Conservation (phyloP, 37 sponge, comb jelly and placozoan genomes). For the Spongilla lacustris region DNA sequence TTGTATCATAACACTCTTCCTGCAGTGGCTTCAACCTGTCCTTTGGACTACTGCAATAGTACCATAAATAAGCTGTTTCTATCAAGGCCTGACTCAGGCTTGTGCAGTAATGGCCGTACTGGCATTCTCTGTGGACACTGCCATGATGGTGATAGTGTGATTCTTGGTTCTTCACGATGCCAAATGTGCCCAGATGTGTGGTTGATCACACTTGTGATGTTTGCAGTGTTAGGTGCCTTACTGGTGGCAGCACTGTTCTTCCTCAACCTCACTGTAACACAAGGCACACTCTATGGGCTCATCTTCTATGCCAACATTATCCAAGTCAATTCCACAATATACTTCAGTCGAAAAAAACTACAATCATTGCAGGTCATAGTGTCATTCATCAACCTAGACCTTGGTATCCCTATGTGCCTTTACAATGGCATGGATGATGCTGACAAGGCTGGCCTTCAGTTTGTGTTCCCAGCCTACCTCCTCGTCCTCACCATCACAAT, state of each 20-base stretch:
- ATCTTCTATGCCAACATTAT: slow-evolving; percentile 66
- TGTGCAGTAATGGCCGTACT: slow-evolving; percentile 23
- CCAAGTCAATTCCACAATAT: slow-evolving; percentile 23
- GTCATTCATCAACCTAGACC: slow-evolving; percentile 54
- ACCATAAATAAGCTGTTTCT: background rate
- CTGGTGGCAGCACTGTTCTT: slow-evolving; percentile 44
- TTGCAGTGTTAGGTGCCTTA: slow-evolving; percentile 23
- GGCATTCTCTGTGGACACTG: slow-evolving; percentile 69
- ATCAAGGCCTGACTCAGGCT: background rate
- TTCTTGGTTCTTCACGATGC: slow-evolving; percentile 47
- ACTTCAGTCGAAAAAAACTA: background rate
- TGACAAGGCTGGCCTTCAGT: slow-evolving; percentile 42
- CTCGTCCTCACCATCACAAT: slow-evolving; percentile 24
- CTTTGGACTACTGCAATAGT: slow-evolving; percentile 11
- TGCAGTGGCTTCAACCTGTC: slow-evolving; percentile 5
- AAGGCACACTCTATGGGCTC: slow-evolving; percentile 55
- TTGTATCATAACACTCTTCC: too few relatives aligned
- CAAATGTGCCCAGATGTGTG: slow-evolving; percentile 32
- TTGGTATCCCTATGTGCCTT: slow-evolving; percentile 62
- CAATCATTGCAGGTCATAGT: slow-evolving; percentile 30
- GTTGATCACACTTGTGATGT: slow-evolving; percentile 30
- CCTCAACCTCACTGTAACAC: slow-evolving; percentile 40
- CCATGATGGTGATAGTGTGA: slow-evolving; percentile 31
- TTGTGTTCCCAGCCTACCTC: slow-evolving; percentile 65
- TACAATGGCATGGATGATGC: slow-evolving; percentile 67